Conservation (phyloP, 2,888 invertebrate genomes). For the Acrocyrtus sp. region DNA sequence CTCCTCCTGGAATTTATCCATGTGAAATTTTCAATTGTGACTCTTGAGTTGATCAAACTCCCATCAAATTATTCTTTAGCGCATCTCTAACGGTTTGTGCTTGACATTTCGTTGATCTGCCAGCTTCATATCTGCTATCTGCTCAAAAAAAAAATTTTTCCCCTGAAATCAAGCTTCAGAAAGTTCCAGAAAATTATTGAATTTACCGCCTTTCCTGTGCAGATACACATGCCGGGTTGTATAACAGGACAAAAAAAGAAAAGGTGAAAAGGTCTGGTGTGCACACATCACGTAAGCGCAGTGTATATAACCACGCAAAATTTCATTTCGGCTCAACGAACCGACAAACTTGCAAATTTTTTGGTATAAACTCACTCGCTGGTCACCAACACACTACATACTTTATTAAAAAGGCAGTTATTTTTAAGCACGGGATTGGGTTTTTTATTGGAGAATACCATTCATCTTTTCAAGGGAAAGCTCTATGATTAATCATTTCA, state of each 20-base stretch:
- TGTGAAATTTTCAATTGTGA: slow-evolving; percentile 40
- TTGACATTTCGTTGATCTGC: too few relatives aligned
- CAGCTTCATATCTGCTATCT: too few relatives aligned
- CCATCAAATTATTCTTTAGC: background rate
- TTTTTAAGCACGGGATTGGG: background rate
- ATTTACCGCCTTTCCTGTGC: too few relatives aligned
- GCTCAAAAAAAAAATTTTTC: too few relatives aligned
- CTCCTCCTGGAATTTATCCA: slow-evolving; percentile 37
- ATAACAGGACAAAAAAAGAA: too few relatives aligned
- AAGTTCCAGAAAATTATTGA: too few relatives aligned
- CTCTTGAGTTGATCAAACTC: slow-evolving; percentile 30
- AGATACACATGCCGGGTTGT: too few relatives aligned
- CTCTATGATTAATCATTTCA: background rate
- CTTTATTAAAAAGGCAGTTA: background rate
- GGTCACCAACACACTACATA: background rate
- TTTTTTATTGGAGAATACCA: background rate
- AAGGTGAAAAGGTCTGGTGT: too few relatives aligned
- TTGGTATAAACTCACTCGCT: background rate
- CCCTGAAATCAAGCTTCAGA: too few relatives aligned
- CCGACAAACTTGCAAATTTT: background rate
- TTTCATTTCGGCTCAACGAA: background rate
- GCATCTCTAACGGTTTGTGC: background rate
- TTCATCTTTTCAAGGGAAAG: background rate
- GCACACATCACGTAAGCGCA: too few relatives aligned
- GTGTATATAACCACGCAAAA: background rate